A percentile compares a stretch with the other conserved stretches of the same genome.
phyloP scores from a whole-genome alignment of 2,888 invertebrate species.

The Pseudoips prasinana region DNA sequence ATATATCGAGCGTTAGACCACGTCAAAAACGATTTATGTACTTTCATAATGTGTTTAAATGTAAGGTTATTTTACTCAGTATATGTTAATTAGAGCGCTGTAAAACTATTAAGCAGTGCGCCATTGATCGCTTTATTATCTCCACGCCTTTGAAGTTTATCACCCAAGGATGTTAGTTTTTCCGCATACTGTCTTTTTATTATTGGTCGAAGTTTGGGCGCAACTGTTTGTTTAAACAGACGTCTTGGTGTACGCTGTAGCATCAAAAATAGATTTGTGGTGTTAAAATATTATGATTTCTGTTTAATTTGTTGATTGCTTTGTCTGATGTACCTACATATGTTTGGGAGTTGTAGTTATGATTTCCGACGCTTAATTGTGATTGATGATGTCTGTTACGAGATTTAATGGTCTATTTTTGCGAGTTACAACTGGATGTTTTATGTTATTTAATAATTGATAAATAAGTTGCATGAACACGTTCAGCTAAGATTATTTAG shows the following conservation, averaged over 20 bases:
- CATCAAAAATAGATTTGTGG: constrained; percentile 76
- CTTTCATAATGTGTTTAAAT: constrained; percentile 33
- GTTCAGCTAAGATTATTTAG: too few species aligned
- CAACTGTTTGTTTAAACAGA: constrained; percentile 74
- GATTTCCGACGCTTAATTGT: constrained; percentile 19
- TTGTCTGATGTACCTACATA: constrained; percentile 17
- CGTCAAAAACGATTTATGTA: constrained; percentile 36
- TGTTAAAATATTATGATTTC: constrained; percentile 73
- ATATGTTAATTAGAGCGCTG: constrained; percentile 62
- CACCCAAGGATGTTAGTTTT: constrained; percentile 79
- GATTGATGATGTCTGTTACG: constrained; percentile 13
- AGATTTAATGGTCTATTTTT: constrained; percentile 3
- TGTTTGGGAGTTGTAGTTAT: constrained; percentile 10
- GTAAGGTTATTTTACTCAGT: constrained; percentile 39
- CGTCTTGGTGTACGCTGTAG: constrained; percentile 57
- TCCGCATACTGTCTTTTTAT: constrained; percentile 81
- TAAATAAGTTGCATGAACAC: too few species aligned
- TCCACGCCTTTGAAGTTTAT: constrained; percentile 70
- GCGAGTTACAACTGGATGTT: too few species aligned
- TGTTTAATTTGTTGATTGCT: constrained; percentile 54
- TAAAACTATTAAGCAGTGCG: constrained; percentile 61
- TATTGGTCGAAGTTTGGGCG: constrained; percentile 80
- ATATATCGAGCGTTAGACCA: constrained; percentile 18
- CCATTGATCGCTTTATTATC: constrained; percentile 75
- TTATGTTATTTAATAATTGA: too few species aligned